phyloP scores from a whole-genome alignment of 2,797 vertebrate genomes.

The Rallus crepitans region DNA sequence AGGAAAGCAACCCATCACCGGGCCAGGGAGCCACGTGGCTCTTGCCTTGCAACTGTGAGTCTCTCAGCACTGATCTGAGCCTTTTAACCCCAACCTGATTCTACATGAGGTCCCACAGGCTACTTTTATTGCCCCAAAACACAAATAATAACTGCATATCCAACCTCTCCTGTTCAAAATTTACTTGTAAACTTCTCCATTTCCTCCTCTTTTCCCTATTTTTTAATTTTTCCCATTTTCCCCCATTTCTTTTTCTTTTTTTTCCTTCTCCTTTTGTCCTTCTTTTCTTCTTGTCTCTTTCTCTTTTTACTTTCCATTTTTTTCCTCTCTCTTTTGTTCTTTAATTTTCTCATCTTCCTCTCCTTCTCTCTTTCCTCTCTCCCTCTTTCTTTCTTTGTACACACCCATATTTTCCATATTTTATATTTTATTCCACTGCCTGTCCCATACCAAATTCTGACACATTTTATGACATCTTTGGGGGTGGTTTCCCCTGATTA shows the following conservation, averaged over 20 bases:
- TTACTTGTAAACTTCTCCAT: conserved; percentile 16
- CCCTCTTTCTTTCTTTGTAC: background rate
- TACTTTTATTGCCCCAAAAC: conserved; percentile 43
- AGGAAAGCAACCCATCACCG: accelerated
- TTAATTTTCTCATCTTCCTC: too few relatives aligned
- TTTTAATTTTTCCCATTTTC: too few relatives aligned
- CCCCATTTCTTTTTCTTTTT: background rate
- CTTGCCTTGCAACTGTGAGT: background rate
- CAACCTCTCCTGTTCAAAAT: background rate
- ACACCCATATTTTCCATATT: background rate
- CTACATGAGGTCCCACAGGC: background rate
- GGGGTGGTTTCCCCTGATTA: conserved; percentile 16
- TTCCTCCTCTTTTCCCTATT: too few relatives aligned
- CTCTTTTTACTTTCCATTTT: too few relatives aligned
- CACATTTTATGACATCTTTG: background rate
- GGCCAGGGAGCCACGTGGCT: background rate
- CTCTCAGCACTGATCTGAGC: background rate
- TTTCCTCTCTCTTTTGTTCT: too few relatives aligned
- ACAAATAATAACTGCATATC: conserved; percentile 14
- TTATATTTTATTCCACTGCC: background rate
- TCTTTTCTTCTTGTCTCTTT: accelerated
- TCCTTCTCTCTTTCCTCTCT: background rate
- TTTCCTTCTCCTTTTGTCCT: accelerated
- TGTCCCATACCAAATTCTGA: background rate
- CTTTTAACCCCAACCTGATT: background rate